A percentile compares a stretch with the other conserved stretches of the same genome.
phyloP scores from a whole-genome alignment of 2,888 invertebrate genomes.

The Charanyca ferruginea region DNA sequence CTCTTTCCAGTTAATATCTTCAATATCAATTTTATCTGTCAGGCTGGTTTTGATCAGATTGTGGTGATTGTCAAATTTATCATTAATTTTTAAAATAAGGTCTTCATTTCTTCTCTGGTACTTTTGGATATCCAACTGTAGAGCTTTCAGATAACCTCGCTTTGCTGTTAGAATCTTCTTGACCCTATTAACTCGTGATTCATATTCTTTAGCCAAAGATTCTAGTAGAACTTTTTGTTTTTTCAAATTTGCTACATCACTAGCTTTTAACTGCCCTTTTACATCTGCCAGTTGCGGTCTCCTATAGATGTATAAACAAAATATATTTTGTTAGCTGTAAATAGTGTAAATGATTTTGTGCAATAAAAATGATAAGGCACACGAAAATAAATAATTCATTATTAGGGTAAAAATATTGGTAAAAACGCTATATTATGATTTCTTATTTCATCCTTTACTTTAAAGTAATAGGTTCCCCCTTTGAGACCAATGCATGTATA shows the following conservation, averaged over 20 bases:
- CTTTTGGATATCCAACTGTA: slow-evolving; percentile 86
- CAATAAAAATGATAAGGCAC: too few relatives aligned
- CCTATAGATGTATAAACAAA: slow-evolving; percentile 71
- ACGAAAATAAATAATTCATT: too few relatives aligned
- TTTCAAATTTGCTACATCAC: slow-evolving; percentile 80
- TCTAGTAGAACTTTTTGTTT: slow-evolving; percentile 83
- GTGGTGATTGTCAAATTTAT: slow-evolving; percentile 79
- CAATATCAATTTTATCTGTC: slow-evolving; percentile 69
- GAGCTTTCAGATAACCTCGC: slow-evolving; percentile 83
- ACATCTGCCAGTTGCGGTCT: slow-evolving; percentile 84
- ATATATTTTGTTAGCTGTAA: too few relatives aligned
- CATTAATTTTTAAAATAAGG: slow-evolving; percentile 75
- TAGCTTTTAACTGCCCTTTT: slow-evolving; percentile 81
- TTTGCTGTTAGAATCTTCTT: slow-evolving; percentile 83
- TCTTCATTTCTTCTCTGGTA: slow-evolving; percentile 87
- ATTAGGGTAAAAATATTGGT: too few relatives aligned
- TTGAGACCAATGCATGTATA: too few relatives aligned
- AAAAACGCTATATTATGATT: too few relatives aligned
- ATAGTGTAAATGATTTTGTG: too few relatives aligned
- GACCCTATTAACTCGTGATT: slow-evolving; percentile 78
- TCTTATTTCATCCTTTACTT: too few relatives aligned
- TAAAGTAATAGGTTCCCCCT: too few relatives aligned
- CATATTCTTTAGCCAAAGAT: slow-evolving; percentile 84
- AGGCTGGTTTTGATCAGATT: slow-evolving; percentile 70
- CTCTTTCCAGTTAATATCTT: slow-evolving; percentile 76